phyloP scores from a whole-genome alignment of 2,113 vertebrate species.

The Numida meleagris region DNA sequence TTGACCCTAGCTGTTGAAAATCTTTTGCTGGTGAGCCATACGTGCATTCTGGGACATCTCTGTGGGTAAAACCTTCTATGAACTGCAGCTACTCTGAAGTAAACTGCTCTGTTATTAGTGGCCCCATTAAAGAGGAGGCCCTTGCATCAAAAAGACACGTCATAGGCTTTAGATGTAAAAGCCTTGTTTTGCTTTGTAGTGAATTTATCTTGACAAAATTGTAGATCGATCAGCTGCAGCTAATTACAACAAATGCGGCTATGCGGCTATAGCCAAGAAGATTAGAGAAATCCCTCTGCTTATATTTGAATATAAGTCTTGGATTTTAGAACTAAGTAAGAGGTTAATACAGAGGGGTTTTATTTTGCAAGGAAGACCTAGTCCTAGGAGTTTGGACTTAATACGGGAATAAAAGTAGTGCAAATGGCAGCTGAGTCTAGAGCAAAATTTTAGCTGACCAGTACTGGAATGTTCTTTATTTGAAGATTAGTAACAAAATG shows the following conservation, averaged over 20 bases:
- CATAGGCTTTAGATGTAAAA: not conserved
- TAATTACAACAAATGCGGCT: not conserved
- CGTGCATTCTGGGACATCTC: fast-evolving
- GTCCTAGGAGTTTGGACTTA: not conserved
- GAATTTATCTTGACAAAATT: not conserved
- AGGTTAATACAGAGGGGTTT: not conserved
- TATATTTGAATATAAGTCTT: not conserved
- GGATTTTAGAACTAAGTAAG: not conserved
- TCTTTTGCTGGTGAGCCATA: not conserved
- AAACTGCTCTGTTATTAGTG: not conserved
- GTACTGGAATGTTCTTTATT: not conserved
- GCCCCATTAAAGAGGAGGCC: not conserved
- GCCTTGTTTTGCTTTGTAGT: not conserved
- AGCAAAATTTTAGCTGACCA: not conserved
- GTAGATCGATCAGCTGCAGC: not conserved
- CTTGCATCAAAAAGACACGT: fast-evolving
- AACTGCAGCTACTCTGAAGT: not conserved
- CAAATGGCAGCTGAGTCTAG: not conserved
- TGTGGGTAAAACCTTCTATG: not conserved
- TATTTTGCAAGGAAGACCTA: not conserved
- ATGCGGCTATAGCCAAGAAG: not conserved
- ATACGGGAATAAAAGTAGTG: not conserved
- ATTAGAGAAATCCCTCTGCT: not conserved
- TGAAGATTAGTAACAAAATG: not conserved
- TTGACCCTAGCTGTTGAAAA: not conserved